Base-by-base conservation (phyloP, 2,888 invertebrate genomes). In the Hirtodrosophila histrioides region DNA sequence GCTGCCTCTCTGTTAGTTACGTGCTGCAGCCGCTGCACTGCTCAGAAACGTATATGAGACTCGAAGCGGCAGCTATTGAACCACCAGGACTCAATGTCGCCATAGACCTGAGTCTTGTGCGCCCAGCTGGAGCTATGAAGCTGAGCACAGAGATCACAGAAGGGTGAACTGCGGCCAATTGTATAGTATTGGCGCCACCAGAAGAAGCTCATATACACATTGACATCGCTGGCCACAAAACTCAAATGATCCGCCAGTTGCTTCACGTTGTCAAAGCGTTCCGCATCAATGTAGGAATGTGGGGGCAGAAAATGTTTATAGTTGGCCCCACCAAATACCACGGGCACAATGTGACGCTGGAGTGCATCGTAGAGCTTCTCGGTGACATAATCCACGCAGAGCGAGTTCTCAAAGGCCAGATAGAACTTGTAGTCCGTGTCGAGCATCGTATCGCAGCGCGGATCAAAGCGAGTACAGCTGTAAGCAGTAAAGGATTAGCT, bases 311-410 rank as follows among this genome's bases (percentile, higher is more conserved):
- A 93, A 3, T 91, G 88, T 29, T 89, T 90, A 86, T 95, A 94
- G 85, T 95, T 93, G 37, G 93, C 93, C n/a, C 94, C 95, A 1
- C 95, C 94, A 92, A 94, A 94, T 6, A 94, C 94, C 4, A 95
- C 93, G 1, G 95, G 95, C 36, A 95, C 89, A 9, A 94, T 92
- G 72, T 93, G 64, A 3, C 86, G 88, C 27, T 71, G 61, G 27
- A 91, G 63, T 0, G 82, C 82, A 7, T 70, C 78, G 39, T 79
- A 91, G 0, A 92, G 76, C 88, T 95, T 95, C 86, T 95, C 95
- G 0, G 95, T 95, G 37, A 95, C 94, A 88, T 95, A 95, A 88
- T 95, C 95, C 45, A 92, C 90, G 90, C 95, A 95, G 65, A 94
- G 92, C 7, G 94, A 94, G 85, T 95, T 95, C 86, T 95, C 95